Evolutionary conservation across 1,140 invertebrate genomes (phyloP).

Genomic region (Drosophila auraria): DNA sequence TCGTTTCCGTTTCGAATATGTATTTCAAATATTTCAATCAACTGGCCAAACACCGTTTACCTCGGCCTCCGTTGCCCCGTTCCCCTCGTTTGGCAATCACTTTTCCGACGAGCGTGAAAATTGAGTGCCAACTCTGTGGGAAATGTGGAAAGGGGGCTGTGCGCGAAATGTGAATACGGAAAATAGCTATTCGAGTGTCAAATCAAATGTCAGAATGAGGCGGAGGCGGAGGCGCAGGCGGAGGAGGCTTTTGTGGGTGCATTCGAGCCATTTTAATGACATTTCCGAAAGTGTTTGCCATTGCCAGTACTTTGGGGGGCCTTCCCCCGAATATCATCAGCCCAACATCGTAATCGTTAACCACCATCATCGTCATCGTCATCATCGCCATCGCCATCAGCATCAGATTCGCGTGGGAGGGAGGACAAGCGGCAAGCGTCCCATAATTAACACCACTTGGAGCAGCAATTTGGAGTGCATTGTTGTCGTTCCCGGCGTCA

Average conservation of each 20-base stretch:
- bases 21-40: slow-evolving; percentile 74
- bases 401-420: slow-evolving; percentile 1
- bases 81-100: slow-evolving; percentile 25
- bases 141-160: not conserved
- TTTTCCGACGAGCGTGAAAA: slow-evolving; percentile 67
- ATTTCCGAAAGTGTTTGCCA: slow-evolving; percentile 63
- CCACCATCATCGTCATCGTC: slow-evolving; percentile 2
- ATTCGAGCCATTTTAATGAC: slow-evolving; percentile 65
- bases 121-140: slow-evolving; percentile 58
- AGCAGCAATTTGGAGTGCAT: slow-evolving; percentile 37
- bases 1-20: slow-evolving; percentile 31
- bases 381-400: slow-evolving; percentile 1
- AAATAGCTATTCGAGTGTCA: slow-evolving; percentile 78
- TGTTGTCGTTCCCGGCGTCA: slow-evolving; percentile 20
- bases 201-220: slow-evolving; percentile 65
- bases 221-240: not conserved
- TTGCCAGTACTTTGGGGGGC: slow-evolving; percentile 27
- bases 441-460: slow-evolving; percentile 47
- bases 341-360: slow-evolving; percentile 20
- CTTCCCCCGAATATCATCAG: slow-evolving; percentile 16
- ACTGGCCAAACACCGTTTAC: slow-evolving; percentile 60
- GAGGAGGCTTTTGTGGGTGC: slow-evolving; percentile 24
- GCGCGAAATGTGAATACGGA: slow-evolving; percentile 49
- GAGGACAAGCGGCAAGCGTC: not conserved
- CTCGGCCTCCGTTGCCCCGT: too few species aligned